A percentile compares a stretch with the other conserved stretches of the same genome.
These are phyloP conservation scores for Nematolebias whitei DNA, from an alignment of 2,113 vertebrate species.

Conservation along the genomic window DNA sequence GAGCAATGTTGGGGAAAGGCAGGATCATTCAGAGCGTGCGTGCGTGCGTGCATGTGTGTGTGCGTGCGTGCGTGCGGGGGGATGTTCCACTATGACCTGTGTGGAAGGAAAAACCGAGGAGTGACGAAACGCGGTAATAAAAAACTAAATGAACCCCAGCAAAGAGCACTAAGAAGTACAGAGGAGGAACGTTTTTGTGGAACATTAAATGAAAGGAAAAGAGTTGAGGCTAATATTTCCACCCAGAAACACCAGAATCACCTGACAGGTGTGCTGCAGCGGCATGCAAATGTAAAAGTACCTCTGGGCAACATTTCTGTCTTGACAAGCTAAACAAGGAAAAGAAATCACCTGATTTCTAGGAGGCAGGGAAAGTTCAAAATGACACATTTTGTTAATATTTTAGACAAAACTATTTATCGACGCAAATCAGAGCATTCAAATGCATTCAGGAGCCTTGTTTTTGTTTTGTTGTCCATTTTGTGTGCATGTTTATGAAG, in stretches of 20 bases:
- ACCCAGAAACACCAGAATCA: not conserved
- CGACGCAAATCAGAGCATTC: no score
- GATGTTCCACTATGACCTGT: constrained; percentile 23
- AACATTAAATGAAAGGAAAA: constrained; percentile 27
- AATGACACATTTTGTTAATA: not conserved
- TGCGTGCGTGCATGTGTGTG: no score
- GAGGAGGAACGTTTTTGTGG: constrained; percentile 28
- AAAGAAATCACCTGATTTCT: not conserved
- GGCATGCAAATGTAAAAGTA: not conserved
- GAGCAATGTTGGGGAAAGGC: constrained; percentile 49
- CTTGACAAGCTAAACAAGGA: not conserved
- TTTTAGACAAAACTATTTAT: not conserved
- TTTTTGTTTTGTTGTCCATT: no score
- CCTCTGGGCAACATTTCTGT: not conserved
- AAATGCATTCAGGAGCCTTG: no score
- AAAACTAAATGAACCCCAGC: constrained; percentile 54
- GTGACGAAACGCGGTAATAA: constrained; percentile 56
- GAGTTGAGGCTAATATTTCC: constrained; percentile 19
- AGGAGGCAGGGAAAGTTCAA: not conserved
- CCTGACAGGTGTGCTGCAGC: constrained; percentile 9
- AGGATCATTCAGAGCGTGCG: constrained; percentile 53
- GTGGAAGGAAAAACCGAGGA: constrained; percentile 53
- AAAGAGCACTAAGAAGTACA: constrained; percentile 18
- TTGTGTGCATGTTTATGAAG: no score
- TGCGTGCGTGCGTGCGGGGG: no score